Percentiles rank a stretch among this genome's conserved stretches.
phyloP scores from a whole-genome alignment of 2,113 vertebrate genomes.

The Thamnaconus septentrionalis region DNA sequence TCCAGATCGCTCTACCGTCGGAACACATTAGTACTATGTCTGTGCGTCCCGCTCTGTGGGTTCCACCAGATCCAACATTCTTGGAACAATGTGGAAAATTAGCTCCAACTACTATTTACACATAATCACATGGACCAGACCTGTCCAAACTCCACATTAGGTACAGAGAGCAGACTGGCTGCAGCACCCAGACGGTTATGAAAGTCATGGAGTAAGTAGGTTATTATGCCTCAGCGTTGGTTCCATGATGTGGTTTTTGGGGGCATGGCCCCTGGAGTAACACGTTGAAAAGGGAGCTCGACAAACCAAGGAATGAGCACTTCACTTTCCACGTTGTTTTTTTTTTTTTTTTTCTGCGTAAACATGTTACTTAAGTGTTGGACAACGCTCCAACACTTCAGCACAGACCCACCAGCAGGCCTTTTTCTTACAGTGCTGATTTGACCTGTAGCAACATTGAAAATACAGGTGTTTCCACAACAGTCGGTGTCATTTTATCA shows the following conservation, averaged over 20 bases:
- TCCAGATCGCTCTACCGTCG: conserved; percentile 39
- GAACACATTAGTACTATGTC: conserved; percentile 58
- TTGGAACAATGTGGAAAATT: conserved; percentile 61
- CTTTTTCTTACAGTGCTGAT: too few species aligned
- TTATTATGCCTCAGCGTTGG: conserved; percentile 42
- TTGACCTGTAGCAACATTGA: too few species aligned
- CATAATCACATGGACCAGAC: conserved; percentile 46
- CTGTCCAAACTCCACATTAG: conserved; percentile 47
- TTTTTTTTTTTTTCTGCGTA: too few species aligned
- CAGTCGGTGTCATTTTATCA: too few species aligned
- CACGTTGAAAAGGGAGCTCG: conserved; percentile 2
- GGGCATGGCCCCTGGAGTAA: conserved; percentile 17
- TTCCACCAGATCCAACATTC: conserved; percentile 31
- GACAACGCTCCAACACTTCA: too few species aligned
- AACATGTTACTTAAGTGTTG: too few species aligned
- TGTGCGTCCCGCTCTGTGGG: conserved; percentile 20
- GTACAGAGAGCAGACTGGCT: conserved; percentile 30
- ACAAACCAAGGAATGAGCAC: conserved; percentile 9
- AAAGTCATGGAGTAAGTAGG: conserved; percentile 38
- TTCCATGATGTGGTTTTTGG: conserved; percentile 45
- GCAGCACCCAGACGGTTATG: conserved; percentile 44
- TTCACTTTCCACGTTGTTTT: neutral
- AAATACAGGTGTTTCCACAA: too few species aligned
- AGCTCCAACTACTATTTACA: conserved; percentile 52
- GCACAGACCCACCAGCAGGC: too few species aligned